Conservation (phyloP, 2,797 vertebrate species). For the Garrulus glandarius region DNA sequence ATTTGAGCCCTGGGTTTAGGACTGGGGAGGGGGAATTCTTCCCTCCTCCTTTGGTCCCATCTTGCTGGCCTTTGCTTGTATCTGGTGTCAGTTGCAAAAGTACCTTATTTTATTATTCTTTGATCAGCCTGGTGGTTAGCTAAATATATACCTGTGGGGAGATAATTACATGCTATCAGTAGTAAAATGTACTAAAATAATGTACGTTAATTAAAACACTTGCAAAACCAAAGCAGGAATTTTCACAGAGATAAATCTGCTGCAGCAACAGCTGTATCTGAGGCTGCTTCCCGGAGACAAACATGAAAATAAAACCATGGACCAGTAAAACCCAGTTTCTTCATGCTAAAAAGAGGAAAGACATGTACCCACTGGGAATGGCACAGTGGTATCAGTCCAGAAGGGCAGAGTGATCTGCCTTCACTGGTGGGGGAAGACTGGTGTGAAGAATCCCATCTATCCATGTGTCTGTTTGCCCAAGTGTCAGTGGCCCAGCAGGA, state of each 20-base stretch:
- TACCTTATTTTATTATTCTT: constrained; percentile 19
- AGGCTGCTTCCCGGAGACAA: neutral
- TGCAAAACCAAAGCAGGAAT: constrained; percentile 37
- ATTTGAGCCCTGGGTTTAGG: neutral
- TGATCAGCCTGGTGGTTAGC: constrained; percentile 38
- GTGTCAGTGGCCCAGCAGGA: neutral
- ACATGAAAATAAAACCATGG: neutral
- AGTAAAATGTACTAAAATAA: constrained; percentile 60
- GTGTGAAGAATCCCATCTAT: neutral
- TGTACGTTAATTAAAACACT: constrained; percentile 45
- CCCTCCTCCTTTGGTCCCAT: neutral
- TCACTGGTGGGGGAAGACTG: neutral
- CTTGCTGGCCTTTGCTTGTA: neutral
- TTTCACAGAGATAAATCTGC: neutral
- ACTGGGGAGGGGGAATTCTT: neutral
- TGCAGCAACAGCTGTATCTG: neutral
- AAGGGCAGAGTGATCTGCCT: neutral
- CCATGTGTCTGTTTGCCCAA: neutral
- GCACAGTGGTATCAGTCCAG: neutral
- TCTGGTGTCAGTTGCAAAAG: neutral
- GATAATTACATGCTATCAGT: constrained; percentile 60
- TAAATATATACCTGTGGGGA: constrained; percentile 65
- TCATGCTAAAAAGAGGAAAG: neutral
- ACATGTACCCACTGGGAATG: neutral
- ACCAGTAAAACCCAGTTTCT: neutral